Base-by-base conservation (phyloP, 30 jellyfish, hydroid and myxozoan genomes). In the Hydractinia symbiolongicarpus region DNA sequence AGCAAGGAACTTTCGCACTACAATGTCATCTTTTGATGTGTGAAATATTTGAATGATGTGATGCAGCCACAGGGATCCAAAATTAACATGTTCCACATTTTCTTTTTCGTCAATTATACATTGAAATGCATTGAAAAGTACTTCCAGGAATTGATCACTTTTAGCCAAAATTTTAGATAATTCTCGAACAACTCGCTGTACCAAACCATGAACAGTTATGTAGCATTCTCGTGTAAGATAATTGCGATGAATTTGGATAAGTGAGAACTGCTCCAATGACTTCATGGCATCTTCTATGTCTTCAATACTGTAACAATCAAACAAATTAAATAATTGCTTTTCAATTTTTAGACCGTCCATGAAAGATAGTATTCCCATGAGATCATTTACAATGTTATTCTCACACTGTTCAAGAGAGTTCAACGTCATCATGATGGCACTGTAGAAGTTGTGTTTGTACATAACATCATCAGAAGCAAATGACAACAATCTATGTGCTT, bases 401-500 rank as follows among this genome's bases (percentile, higher is more conserved):
- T 30, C 19, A 55, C 50, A 79, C 57, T 52, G 50, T 58, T 68
- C 56, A 60, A 85, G 44, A 71, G 67, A 56, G 40, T 72, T 83
- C 79, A 85, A 79, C 4, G 94, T 77, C 21, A 85, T 81, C 79
- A 75, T 71, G 84, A 85, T 75, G 6, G 94, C 71, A 9, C 72
- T 76, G 60, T 60, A 70, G 5, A 85, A 85, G 15, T 85, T 85
- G 61, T 79, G 69, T 8, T 70, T 62, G 68, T 85, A 85, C 9
- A 73, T 86, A 57, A 69, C 57, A 56, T 67, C 69, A 5, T 66
- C 77, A 17, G 73, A 49, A 2, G 74, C 55, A 49, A 55, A 77
- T 7, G 80, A 77, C 7, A 85, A 56, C 1, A 64, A n/a, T n/a
- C 17, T 13, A 30, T 30, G 44, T 30, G 44, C 44, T 30, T 30